Conservation (phyloP, 2,888 invertebrate genomes). For the Plebejus anna region DNA sequence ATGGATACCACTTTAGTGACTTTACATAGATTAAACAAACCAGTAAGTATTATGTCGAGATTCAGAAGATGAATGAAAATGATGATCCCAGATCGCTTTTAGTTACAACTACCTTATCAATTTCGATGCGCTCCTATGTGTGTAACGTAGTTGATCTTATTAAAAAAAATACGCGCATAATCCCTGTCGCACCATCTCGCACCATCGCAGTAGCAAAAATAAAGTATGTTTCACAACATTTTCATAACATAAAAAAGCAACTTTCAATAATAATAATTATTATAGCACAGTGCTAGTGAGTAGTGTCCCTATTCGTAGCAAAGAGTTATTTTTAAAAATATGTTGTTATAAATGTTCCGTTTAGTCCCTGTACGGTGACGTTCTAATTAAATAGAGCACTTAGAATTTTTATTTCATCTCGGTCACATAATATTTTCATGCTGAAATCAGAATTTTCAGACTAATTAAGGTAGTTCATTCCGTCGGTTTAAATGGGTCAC, state of each 20-base stretch:
- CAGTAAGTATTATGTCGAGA: not conserved
- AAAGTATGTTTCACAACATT: not conserved
- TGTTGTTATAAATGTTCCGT: conserved; percentile 6
- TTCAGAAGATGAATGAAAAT: too few species aligned
- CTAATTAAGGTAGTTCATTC: conserved; percentile 27
- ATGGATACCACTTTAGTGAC: not conserved
- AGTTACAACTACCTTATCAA: not conserved
- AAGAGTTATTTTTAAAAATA: not conserved
- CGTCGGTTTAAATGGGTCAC: conserved; percentile 24
- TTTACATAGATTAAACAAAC: not conserved
- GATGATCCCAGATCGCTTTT: not conserved
- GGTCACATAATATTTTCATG: conserved; percentile 21
- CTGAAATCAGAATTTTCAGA: conserved; percentile 15
- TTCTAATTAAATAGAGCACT: conserved; percentile 13
- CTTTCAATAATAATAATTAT: not conserved
- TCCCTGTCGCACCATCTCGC: too few species aligned
- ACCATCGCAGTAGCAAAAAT: not conserved
- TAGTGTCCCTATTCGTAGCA: not conserved
- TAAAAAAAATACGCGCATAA: not conserved
- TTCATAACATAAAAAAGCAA: not conserved
- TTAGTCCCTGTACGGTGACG: conserved; percentile 1
- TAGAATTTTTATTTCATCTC: not conserved
- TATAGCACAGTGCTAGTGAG: not conserved
- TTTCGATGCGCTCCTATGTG: not conserved
- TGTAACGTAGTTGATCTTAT: not conserved